Evolutionary conservation across 2,113 vertebrate species (phyloP).

Genomic region (Tachysurus vachellii): DNA sequence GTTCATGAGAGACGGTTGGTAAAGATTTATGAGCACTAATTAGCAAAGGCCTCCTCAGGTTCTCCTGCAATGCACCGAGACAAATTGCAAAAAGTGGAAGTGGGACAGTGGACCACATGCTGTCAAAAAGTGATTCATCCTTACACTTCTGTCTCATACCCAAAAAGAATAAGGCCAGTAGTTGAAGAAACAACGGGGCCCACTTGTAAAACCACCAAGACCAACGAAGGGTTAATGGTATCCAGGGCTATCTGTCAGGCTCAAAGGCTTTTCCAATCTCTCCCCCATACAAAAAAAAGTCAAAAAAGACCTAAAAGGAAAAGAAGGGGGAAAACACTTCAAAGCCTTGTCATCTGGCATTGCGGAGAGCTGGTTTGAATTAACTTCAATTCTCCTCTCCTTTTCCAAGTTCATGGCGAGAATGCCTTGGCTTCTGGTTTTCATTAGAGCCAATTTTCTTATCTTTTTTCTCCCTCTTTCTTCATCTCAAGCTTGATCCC

Average conservation of each 20-base stretch:
- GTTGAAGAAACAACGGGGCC: constrained; percentile 32
- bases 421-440: constrained; percentile 85
- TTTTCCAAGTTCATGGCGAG: constrained; percentile 85
- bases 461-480: constrained; percentile 81
- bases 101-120: constrained; percentile 15
- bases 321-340: constrained; percentile 75
- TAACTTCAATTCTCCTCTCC: constrained; percentile 82
- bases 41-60: constrained; percentile 48
- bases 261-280: constrained; percentile 75
- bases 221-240: constrained; percentile 66
- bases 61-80: constrained; percentile 50
- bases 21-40: constrained; percentile 50
- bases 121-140: constrained; percentile 36
- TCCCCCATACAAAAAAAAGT: constrained; percentile 66
- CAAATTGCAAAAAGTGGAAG: constrained; percentile 40
- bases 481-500: constrained; percentile 84
- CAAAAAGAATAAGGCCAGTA: constrained; percentile 23
- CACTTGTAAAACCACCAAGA: constrained; percentile 56
- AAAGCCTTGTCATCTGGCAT: constrained; percentile 85
- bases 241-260: constrained; percentile 61
- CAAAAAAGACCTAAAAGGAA: constrained; percentile 50
- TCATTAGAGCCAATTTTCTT: constrained; percentile 94
- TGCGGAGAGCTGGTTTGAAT: constrained; percentile 86
- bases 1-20: constrained; percentile 33
- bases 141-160: constrained; percentile 36